Evolutionary conservation across 2,797 vertebrate species (phyloP), one percentile per base, ranked within the genome.

Genomic region (Tokudaia muenninki): DNA sequence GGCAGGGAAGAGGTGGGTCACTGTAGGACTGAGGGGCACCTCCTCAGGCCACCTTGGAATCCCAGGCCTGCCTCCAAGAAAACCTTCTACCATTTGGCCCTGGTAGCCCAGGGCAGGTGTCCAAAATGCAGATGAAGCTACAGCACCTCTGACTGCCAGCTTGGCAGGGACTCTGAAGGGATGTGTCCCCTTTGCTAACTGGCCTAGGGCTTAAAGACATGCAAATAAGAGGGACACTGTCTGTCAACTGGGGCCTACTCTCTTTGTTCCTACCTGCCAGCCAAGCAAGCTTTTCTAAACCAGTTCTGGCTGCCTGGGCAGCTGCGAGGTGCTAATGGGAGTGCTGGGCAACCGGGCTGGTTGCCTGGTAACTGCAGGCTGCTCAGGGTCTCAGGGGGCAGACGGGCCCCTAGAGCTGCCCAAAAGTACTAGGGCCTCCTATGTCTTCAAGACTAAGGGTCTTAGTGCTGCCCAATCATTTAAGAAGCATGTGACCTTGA

Each of bases 191-290:
- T 97, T 81, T 65, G 65, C 93, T 96, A 63, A 96, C 95, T 93
- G 95, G 91, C 70, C 95, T 67, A 47, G 61, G 50, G 82, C 61
- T 97, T 96, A 97, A 95, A 97, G 92, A 96, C 94, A 96, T 96
- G 96, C 95, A 98, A 97, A 97, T 90, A 50, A 80, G 37, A 94
- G 82, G 97, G 77, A 93, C 87, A 61, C 37, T 96, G 96, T 87
- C 97, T 97, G 95, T 95, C 95, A 95, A 93, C 91, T 22, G 91
- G 91, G 95, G 94, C 91, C 94, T 79, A 87, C 55, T 92, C 89
- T 90, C 84, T 97, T 96, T 96, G 95, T 97, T 96, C 91, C 94
- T 96, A 96, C 95, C 95, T 97, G 96, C 89, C 94, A 95, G 89
- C 82, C 34, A 0, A 80, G 78, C 87, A 75, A 94, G 74, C 80